Conservation (phyloP, 1,140 invertebrate species). For the Pomacea maculata region DNA sequence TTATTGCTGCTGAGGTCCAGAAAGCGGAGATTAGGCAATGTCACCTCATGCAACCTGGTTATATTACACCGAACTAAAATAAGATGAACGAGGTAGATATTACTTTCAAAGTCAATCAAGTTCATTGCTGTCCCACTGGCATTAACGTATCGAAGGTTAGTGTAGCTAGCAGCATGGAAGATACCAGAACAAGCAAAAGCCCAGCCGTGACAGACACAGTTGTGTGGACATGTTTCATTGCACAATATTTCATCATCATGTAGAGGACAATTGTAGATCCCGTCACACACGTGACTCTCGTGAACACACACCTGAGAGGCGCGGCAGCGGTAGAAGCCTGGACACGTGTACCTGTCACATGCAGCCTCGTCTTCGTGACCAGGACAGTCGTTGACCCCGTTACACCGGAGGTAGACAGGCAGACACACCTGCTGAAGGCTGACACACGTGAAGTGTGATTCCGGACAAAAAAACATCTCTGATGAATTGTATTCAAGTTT, state of each 20-base stretch:
- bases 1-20: neutral
- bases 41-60: neutral
- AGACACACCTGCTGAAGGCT: neutral
- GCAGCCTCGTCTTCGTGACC: conserved; percentile 2
- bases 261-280: conserved; percentile 10
- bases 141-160: neutral
- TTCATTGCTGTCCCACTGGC: neutral
- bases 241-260: conserved; percentile 13
- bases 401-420: neutral
- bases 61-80: neutral
- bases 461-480: neutral
- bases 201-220: conserved; percentile 11
- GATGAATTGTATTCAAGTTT: no score
- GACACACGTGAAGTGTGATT: conserved; percentile 1
- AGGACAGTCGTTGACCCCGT: conserved; percentile 11
- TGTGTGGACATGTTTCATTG: neutral
- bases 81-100: neutral
- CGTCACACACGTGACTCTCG: conserved; percentile 23
- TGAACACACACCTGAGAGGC: conserved; percentile 12
- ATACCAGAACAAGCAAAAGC: neutral
- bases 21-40: neutral
- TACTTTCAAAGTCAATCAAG: neutral
- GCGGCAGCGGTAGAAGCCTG: conserved; percentile 20
- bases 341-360: conserved; percentile 13
- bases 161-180: neutral